A percentile compares a stretch with the other conserved stretches of the same genome.
These are phyloP conservation scores for Bucorvus abyssinicus DNA, from an alignment of 2,797 vertebrate species.

Conservation along the genomic window DNA sequence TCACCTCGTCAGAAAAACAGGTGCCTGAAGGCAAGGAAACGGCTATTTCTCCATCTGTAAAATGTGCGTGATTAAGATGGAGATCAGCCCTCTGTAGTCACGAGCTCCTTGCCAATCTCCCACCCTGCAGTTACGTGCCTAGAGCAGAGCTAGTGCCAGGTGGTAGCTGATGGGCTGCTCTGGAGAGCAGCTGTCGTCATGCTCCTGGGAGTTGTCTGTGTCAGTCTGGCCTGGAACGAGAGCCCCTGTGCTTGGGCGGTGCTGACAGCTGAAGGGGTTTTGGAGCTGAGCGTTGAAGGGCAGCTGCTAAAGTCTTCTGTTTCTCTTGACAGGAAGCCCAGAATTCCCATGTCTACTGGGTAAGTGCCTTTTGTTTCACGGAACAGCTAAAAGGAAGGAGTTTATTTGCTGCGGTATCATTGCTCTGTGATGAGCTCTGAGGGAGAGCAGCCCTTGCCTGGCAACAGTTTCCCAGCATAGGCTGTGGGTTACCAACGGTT, in stretches of 20 bases:
- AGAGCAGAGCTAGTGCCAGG: constrained; percentile 18
- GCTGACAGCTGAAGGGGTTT: constrained; percentile 43
- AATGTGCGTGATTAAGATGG: background rate
- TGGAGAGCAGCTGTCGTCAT: background rate
- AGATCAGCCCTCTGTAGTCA: background rate
- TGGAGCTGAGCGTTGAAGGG: background rate
- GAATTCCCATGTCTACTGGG: constrained; percentile 99
- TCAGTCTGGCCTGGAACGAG: background rate
- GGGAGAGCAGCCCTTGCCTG: background rate
- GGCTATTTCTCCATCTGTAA: background rate
- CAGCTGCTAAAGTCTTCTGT: constrained; percentile 52
- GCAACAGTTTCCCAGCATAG: background rate
- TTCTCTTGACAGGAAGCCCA: constrained; percentile 88
- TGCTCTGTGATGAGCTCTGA: background rate
- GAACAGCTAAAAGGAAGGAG: constrained; percentile 9
- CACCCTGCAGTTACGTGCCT: background rate
- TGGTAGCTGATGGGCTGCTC: background rate
- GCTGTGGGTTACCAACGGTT: background rate
- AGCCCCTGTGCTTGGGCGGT: background rate
- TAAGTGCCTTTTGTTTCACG: constrained; percentile 74
- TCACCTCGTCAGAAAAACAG: background rate
- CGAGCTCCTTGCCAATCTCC: background rate
- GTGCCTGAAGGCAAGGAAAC: background rate
- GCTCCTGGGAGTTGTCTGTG: background rate
- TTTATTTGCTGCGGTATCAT: background rate